phyloP scores from a whole-genome alignment of 2,113 vertebrate species.

The Cnemophilus loriae region DNA sequence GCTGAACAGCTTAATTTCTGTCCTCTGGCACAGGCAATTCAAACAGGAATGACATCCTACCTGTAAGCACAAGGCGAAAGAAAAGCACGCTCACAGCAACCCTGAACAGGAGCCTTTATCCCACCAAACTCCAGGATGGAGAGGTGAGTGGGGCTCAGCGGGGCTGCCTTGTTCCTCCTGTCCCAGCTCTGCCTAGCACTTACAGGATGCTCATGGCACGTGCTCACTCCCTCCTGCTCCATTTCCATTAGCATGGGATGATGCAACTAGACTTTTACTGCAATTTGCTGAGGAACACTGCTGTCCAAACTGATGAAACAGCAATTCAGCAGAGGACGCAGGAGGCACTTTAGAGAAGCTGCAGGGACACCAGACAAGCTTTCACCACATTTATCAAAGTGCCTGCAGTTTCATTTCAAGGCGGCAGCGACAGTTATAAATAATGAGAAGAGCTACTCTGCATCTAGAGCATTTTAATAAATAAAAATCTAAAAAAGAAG shows the following conservation, averaged over 20 bases:
- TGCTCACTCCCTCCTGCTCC: not conserved
- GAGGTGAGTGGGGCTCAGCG: not conserved
- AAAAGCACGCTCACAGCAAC: fast-evolving
- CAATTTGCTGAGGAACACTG: constrained; percentile 9
- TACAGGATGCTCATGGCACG: not conserved
- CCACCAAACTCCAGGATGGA: not conserved
- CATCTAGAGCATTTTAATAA: constrained; percentile 47
- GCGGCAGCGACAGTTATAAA: not conserved
- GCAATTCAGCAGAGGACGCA: constrained; percentile 44
- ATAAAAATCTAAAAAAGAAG: constrained; percentile 7
- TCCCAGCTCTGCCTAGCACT: not conserved
- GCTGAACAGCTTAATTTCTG: not conserved
- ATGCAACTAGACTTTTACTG: constrained; percentile 36
- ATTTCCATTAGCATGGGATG: not conserved
- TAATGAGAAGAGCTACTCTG: constrained; percentile 31
- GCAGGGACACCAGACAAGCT: constrained; percentile 38
- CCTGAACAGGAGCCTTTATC: not conserved
- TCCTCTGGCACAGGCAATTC: not conserved
- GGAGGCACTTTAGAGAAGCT: constrained; percentile 42
- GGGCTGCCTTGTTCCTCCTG: not conserved
- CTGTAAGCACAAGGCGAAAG: not conserved
- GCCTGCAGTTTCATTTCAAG: constrained; percentile 40
- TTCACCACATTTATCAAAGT: constrained; percentile 62
- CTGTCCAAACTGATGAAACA: constrained; percentile 51
- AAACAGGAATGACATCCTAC: not conserved